Conservation (phyloP, 2,797 vertebrate species). For the Artibeus lituratus region DNA sequence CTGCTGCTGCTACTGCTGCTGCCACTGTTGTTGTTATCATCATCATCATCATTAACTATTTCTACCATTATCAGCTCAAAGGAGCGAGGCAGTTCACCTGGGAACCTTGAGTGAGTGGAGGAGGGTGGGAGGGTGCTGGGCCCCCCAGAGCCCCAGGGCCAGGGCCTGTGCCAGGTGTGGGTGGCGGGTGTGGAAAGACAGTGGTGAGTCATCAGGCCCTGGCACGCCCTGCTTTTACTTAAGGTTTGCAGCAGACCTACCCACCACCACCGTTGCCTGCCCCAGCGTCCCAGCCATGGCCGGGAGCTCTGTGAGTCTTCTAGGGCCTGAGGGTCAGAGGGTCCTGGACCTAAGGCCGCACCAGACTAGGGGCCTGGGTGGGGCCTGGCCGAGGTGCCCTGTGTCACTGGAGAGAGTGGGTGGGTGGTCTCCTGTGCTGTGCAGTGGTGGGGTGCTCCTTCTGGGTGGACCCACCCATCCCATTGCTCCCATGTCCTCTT, state of each 20-base stretch:
- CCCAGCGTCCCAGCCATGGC: background rate
- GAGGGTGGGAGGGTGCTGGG: background rate
- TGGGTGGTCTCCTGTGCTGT: accelerated
- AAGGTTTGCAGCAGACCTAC: background rate
- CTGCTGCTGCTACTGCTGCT: background rate
- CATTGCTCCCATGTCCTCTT: accelerated
- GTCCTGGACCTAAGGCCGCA: background rate
- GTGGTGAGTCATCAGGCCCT: background rate
- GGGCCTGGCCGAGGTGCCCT: background rate
- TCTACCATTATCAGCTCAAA: background rate
- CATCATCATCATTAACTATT: background rate
- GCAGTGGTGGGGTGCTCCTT: background rate
- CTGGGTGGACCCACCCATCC: background rate
- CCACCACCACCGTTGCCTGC: background rate
- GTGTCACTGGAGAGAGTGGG: background rate
- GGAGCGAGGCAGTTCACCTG: background rate
- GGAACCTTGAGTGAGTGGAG: background rate
- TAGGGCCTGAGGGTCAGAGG: background rate
- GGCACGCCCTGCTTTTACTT: background rate
- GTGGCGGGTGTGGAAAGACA: background rate
- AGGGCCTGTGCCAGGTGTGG: slow-evolving; percentile 45
- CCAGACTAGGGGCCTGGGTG: background rate
- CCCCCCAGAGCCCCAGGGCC: background rate
- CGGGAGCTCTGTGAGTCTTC: background rate
- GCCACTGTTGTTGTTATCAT: accelerated